A percentile compares a stretch with the other conserved stretches of the same genome.
Conservation (phyloP, 2,888 invertebrate genomes). For the Sisyra nigra region DNA sequence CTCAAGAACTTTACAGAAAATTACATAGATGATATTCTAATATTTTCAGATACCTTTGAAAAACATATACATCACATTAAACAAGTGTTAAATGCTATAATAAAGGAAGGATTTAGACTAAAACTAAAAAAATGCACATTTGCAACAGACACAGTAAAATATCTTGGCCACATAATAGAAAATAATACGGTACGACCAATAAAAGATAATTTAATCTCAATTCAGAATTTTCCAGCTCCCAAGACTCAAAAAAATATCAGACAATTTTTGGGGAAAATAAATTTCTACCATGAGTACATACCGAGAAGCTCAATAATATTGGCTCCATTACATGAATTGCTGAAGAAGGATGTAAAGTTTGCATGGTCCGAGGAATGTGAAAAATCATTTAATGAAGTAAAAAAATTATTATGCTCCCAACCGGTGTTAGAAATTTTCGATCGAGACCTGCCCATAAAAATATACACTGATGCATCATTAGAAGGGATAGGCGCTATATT, state of each 20-base stretch:
- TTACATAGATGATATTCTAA: slow-evolving; percentile 10
- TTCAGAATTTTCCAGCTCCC: slow-evolving; percentile 9
- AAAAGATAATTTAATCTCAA: slow-evolving; percentile 11
- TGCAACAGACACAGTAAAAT: slow-evolving; percentile 10
- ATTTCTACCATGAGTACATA: too few species aligned
- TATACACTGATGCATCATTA: slow-evolving; percentile 7
- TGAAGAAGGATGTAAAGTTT: too few species aligned
- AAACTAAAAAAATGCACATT: too few species aligned
- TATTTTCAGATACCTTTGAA: slow-evolving; percentile 13
- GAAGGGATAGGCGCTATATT: not conserved
- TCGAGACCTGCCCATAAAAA: slow-evolving; percentile 11
- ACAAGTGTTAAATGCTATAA: too few species aligned
- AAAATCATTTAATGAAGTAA: slow-evolving; percentile 8
- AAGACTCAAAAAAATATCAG: slow-evolving; percentile 12
- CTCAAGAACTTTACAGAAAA: slow-evolving; percentile 11
- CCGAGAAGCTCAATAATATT: slow-evolving; percentile 10
- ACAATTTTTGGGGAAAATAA: slow-evolving; percentile 11
- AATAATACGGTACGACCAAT: slow-evolving; percentile 9
- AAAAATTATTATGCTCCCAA: slow-evolving; percentile 11
- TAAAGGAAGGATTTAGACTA: slow-evolving; percentile 10
- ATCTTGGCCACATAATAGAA: slow-evolving; percentile 11
- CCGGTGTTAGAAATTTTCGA: slow-evolving; percentile 12
- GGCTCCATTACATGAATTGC: slow-evolving; percentile 8
- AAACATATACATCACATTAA: slow-evolving; percentile 13
- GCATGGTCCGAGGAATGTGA: slow-evolving; percentile 4